phyloP scores from a whole-genome alignment of 2,113 vertebrate species.

The Eonycteris spelaea region DNA sequence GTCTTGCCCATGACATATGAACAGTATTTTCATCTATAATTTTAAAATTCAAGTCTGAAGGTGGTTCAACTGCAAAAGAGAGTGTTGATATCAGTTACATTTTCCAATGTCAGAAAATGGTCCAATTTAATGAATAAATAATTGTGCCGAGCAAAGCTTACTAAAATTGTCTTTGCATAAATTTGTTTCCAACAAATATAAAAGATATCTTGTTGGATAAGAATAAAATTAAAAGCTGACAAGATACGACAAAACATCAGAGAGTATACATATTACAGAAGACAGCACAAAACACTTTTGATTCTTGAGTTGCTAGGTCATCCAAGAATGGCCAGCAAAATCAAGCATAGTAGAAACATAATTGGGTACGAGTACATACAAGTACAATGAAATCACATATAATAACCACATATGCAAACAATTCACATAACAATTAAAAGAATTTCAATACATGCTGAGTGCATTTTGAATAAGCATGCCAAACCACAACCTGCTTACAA shows the following conservation, averaged over 20 bases:
- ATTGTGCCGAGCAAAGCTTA: constrained; percentile 80
- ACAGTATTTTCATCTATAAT: constrained; percentile 96
- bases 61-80: constrained; percentile 91
- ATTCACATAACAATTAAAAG: constrained; percentile 89
- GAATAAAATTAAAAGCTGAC: constrained; percentile 86
- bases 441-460: constrained; percentile 89
- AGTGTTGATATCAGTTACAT: constrained; percentile 71
- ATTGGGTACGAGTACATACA: constrained; percentile 87
- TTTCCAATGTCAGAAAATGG: constrained; percentile 69
- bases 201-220: constrained; percentile 92
- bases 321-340: constrained; percentile 88
- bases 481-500: constrained; percentile 84
- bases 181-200: constrained; percentile 93
- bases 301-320: constrained; percentile 92
- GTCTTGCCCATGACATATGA: constrained; percentile 93
- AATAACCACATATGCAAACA: constrained; percentile 90
- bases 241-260: constrained; percentile 84
- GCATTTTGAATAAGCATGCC: constrained; percentile 91
- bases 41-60: constrained; percentile 95
- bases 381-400: constrained; percentile 88
- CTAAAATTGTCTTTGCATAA: constrained; percentile 89
- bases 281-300: constrained; percentile 91
- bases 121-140: constrained; percentile 71
- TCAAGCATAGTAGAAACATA: constrained; percentile 92
- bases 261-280: constrained; percentile 87